phyloP scores from a whole-genome alignment of 1,140 invertebrate species.

The Tetragonula clypearis region DNA sequence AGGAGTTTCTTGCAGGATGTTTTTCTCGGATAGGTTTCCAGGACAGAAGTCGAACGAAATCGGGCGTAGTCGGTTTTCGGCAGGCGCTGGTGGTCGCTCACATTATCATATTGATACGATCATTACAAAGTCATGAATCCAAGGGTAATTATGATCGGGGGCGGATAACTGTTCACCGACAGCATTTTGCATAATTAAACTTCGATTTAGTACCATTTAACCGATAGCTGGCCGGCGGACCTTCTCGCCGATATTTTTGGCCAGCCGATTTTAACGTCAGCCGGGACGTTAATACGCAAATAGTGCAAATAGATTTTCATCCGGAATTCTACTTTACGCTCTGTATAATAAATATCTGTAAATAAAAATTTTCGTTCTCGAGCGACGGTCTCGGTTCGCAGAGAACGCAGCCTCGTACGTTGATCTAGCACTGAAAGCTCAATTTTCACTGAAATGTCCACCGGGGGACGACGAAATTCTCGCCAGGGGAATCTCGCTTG shows the following conservation, averaged over 20 bases:
- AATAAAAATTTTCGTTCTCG: not conserved
- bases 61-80: not conserved
- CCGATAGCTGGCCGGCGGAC: no score
- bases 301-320: not conserved
- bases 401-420: not conserved
- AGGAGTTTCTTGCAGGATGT: not conserved
- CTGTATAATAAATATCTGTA: no score
- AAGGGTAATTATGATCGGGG: conserved; percentile 23
- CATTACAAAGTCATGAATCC: conserved; percentile 28
- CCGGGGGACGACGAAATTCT: not conserved
- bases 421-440: not conserved
- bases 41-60: not conserved
- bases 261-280: not conserved
- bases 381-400: not conserved
- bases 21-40: no score
- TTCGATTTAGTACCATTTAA: conserved; percentile 17
- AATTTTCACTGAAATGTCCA: not conserved
- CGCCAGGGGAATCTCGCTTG: not conserved
- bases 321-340: not conserved
- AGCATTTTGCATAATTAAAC: conserved; percentile 37
- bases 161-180: conserved; percentile 9
- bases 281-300: not conserved
- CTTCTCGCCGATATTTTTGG: not conserved
- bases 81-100: not conserved
- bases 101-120: conserved; percentile 13